Conservation (phyloP, 2,113 vertebrate species). For the Saccopteryx bilineata region DNA sequence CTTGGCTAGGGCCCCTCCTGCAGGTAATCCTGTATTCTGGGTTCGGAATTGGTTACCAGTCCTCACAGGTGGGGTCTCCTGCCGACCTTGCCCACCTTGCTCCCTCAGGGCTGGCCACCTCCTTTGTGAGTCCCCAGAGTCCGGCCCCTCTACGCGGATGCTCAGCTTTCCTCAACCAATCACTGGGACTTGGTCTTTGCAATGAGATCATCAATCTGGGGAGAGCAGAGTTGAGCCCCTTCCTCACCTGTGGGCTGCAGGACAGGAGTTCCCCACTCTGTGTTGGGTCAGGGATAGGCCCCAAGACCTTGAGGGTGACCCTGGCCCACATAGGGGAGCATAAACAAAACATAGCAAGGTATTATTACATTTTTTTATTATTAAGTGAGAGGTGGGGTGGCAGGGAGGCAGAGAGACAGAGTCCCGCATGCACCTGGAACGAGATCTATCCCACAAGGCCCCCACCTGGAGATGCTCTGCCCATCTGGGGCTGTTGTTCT, state of each 20-base stretch:
- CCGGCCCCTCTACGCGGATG: fast-evolving
- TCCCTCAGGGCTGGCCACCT: neutral
- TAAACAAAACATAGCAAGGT: neutral
- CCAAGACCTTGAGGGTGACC: neutral
- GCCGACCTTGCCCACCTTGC: no score
- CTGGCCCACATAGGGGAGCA: neutral
- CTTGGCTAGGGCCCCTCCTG: fast-evolving
- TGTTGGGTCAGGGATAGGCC: neutral
- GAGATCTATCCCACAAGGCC: no score
- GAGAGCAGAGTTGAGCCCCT: neutral
- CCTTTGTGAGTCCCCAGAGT: neutral
- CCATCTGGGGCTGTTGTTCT: no score
- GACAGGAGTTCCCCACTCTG: no score
- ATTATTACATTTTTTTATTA: no score
- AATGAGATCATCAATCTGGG: fast-evolving
- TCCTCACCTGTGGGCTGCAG: neutral
- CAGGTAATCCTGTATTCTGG: no score
- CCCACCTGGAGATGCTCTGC: no score
- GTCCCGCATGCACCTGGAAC: no score
- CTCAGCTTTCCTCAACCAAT: fast-evolving
- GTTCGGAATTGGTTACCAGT: neutral
- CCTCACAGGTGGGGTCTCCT: neutral
- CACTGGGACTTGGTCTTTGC: neutral
- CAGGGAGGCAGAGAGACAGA: no score
- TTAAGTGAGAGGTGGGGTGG: no score